These are phyloP conservation scores for Artibeus lituratus DNA, from an alignment of 2,797 vertebrate species.

Conservation along the genomic window DNA sequence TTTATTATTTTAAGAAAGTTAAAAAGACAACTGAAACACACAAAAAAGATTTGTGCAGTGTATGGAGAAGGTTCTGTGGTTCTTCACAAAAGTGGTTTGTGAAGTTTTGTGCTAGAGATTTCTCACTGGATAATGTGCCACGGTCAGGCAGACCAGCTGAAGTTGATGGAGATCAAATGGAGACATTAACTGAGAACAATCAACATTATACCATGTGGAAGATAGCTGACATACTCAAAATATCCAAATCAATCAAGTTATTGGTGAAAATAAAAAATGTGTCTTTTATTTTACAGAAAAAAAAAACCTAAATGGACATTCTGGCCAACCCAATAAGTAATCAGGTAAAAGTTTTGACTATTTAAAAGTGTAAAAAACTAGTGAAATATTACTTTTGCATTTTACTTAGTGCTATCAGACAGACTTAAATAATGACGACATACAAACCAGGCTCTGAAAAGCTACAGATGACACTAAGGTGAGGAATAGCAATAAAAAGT, in stretches of 20 bases:
- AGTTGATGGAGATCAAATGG: background rate
- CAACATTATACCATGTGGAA: background rate
- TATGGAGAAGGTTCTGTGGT: background rate
- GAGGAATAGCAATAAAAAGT: background rate
- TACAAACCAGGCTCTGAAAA: background rate
- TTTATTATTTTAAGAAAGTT: background rate
- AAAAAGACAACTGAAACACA: background rate
- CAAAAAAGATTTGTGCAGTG: background rate
- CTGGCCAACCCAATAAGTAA: background rate
- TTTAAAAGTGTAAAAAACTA: slow-evolving; percentile 1
- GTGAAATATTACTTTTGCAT: slow-evolving; percentile 1
- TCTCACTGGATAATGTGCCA: background rate
- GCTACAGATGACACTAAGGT: background rate
- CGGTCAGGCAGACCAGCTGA: background rate
- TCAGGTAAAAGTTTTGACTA: background rate
- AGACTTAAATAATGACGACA: background rate
- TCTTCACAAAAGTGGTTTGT: background rate
- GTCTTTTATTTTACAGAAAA: background rate
- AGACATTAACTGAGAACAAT: background rate
- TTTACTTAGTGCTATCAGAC: background rate
- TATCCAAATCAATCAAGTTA: background rate
- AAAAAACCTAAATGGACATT: background rate
- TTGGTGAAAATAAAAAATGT: background rate
- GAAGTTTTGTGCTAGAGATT: background rate
- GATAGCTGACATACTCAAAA: background rate